Percentiles rank a stretch among this genome's conserved stretches.
Evolutionary conservation across 1,140 invertebrate genomes (phyloP).

Genomic region (Chrysopa pallens): DNA sequence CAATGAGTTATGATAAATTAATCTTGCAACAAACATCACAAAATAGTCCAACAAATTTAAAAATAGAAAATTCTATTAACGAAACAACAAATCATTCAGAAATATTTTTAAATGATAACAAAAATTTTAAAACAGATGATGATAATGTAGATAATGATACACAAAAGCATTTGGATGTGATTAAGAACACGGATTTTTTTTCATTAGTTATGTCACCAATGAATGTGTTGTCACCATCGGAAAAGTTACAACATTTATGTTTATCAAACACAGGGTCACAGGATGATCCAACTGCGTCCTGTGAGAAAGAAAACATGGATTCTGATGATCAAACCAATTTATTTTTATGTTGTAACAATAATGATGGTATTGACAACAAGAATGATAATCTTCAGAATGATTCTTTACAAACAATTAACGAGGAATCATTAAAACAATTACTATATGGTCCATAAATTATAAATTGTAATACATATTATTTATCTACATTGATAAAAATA

Average conservation of each 20-base stretch:
- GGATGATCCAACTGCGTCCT: constrained; percentile 7
- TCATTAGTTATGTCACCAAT: constrained; percentile 26
- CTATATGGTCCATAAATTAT: constrained; percentile 16
- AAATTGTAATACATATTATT: no score
- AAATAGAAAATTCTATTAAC: not conserved
- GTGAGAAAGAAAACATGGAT: constrained; percentile 1
- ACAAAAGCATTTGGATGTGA: constrained; percentile 11
- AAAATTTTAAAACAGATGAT: not conserved
- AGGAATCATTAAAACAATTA: constrained; percentile 30
- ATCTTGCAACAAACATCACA: constrained; percentile 2
- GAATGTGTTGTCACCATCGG: constrained; percentile 19
- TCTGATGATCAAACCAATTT: no score
- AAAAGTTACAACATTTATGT: constrained; percentile 29
- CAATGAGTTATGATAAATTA: constrained; percentile 3
- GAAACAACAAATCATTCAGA: no score
- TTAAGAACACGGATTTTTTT: constrained; percentile 23
- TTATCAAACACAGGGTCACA: constrained; percentile 21
- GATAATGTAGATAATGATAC: constrained; percentile 1
- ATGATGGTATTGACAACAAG: not conserved
- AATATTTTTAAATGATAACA: no score
- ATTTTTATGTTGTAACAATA: not conserved
- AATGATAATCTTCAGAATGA: constrained; percentile 7
- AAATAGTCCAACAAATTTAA: constrained; percentile 2
- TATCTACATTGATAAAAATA: no score
- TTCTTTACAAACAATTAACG: constrained; percentile 27